Percentiles rank a stretch among this genome's conserved stretches.
Evolutionary conservation across 2,888 invertebrate species (phyloP).

Genomic region (Meteorus colon): DNA sequence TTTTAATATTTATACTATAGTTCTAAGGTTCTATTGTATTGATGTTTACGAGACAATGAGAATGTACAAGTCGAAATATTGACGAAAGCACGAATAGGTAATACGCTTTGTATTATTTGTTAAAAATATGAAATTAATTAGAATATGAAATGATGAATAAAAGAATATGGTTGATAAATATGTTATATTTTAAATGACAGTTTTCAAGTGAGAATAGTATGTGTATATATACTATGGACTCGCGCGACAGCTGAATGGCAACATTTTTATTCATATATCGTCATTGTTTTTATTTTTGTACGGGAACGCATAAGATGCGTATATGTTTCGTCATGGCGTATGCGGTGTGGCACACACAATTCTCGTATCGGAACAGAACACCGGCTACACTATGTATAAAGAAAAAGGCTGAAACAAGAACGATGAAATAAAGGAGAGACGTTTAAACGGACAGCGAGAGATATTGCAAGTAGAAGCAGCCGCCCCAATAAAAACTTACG

Average conservation of each 20-base stretch:
- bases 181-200: background rate
- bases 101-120: too few species aligned
- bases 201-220: constrained; percentile 7
- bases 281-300: background rate
- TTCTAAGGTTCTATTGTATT: too few species aligned
- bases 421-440: constrained; percentile 34
- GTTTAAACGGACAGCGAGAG: constrained; percentile 43
- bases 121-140: too few species aligned
- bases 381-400: background rate
- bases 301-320: background rate
- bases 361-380: constrained; percentile 18
- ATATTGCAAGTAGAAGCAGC: constrained; percentile 59
- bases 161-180: background rate
- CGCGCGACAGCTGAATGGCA: constrained; percentile 46
- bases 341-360: constrained; percentile 4
- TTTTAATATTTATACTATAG: too few species aligned
- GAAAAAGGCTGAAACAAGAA: constrained; percentile 29
- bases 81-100: too few species aligned
- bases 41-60: too few species aligned
- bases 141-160: too few species aligned
- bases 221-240: background rate
- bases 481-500: constrained; percentile 70
- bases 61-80: too few species aligned
- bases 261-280: constrained; percentile 26
- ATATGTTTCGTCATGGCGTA: background rate